phyloP scores from a whole-genome alignment of 2,797 vertebrate species.

The Coracias cyanogaster region DNA sequence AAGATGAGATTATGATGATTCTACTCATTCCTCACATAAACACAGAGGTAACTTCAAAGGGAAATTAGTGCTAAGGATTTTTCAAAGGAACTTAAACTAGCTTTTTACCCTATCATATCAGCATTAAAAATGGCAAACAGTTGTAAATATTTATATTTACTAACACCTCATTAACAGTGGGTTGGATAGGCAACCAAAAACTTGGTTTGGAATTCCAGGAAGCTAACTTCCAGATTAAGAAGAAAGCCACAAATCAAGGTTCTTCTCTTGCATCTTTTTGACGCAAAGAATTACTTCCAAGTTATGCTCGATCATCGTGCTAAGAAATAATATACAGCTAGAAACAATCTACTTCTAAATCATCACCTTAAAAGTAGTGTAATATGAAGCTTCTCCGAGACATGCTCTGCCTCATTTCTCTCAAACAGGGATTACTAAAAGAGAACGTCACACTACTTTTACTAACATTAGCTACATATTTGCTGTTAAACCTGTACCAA shows the following conservation, averaged over 20 bases:
- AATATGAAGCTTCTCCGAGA: not conserved
- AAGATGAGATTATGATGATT: not conserved
- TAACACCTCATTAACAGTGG: not conserved
- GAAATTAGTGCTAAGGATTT: not conserved
- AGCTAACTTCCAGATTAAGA: not conserved
- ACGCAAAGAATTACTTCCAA: not conserved
- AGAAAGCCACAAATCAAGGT: not conserved
- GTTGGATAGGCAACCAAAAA: not conserved
- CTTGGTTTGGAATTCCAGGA: not conserved
- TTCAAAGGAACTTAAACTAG: not conserved
- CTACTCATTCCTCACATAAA: not conserved
- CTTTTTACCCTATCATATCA: not conserved
- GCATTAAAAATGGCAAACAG: not conserved
- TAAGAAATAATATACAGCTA: not conserved
- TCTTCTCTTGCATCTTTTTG: not conserved
- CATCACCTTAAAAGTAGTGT: not conserved
- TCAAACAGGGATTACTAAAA: not conserved
- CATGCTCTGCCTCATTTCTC: not conserved
- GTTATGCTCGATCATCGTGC: not conserved
- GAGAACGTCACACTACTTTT: not conserved
- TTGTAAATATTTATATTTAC: not conserved
- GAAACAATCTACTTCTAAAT: not conserved
- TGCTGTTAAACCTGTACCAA: not conserved
- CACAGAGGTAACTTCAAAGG: not conserved
- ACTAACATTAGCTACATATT: not conserved